Conservation (phyloP, 2,113 vertebrate species). For the Campylorhamphus procurvoides region DNA sequence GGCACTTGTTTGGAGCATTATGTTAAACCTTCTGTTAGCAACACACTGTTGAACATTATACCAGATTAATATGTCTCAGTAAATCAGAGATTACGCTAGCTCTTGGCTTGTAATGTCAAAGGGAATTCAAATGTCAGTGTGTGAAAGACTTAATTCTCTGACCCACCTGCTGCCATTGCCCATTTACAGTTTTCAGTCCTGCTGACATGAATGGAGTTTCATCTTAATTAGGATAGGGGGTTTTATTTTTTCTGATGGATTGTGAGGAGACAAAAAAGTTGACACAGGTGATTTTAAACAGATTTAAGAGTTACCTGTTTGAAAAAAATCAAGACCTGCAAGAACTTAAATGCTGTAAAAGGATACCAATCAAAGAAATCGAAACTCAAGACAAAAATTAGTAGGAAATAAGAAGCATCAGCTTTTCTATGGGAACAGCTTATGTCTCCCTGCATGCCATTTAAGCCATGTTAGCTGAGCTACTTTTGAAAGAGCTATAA, state of each 20-base stretch:
- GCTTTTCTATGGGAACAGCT: not conserved
- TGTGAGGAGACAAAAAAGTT: not conserved
- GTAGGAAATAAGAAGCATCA: not conserved
- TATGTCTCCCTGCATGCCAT: accelerated
- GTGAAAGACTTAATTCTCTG: not conserved
- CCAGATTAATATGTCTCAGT: not conserved
- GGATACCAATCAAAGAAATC: not conserved
- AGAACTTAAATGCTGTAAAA: not conserved
- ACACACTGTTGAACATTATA: not conserved
- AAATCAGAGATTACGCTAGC: not conserved
- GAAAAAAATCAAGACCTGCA: not conserved
- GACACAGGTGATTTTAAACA: not conserved
- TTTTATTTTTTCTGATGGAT: not conserved
- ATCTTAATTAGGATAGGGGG: not conserved
- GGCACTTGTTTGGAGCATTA: not conserved
- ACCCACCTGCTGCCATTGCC: not conserved
- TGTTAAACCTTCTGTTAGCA: slow-evolving; percentile 14
- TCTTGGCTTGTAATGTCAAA: not conserved
- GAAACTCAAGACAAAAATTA: not conserved
- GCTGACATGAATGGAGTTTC: not conserved
- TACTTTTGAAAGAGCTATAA: not conserved
- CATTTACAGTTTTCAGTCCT: not conserved
- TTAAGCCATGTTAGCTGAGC: not conserved
- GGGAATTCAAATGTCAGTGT: not conserved
- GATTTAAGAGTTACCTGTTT: not conserved